Conservation (phyloP, 2,888 invertebrate genomes). For the Andrena trimmerana region DNA sequence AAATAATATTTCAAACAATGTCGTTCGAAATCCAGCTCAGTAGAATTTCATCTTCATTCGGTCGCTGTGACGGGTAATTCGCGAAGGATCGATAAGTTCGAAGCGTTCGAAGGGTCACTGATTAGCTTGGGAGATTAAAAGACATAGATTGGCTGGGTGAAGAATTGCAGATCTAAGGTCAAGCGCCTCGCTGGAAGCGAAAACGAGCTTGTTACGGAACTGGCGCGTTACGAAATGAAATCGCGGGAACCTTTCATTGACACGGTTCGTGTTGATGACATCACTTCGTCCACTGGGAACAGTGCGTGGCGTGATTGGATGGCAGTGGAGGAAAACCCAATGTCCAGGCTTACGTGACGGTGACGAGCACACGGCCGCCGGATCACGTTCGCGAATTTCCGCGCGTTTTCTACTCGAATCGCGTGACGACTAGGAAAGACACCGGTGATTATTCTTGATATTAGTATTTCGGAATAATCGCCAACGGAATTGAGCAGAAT, state of each 20-base stretch:
- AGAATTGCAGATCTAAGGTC: conserved; percentile 28
- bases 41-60: background rate
- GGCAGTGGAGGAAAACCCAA: conserved; percentile 64
- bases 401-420: background rate
- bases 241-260: conserved; percentile 33
- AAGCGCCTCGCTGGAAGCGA: conserved; percentile 8
- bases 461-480: no score
- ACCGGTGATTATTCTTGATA: no score
- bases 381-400: background rate
- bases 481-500: no score
- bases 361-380: background rate
- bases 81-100: background rate
- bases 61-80: background rate
- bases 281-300: background rate
- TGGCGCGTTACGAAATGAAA: conserved; percentile 31
- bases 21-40: no score
- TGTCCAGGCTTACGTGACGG: conserved; percentile 36
- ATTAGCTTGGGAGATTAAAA: background rate
- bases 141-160: background rate
- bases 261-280: background rate
- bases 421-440: background rate
- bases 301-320: conserved; percentile 53
- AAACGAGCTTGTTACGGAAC: background rate
- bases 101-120: background rate
- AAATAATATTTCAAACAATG: no score